Evolutionary conservation across 2,113 vertebrate species (phyloP).

Genomic region (Microtus richardsoni): DNA sequence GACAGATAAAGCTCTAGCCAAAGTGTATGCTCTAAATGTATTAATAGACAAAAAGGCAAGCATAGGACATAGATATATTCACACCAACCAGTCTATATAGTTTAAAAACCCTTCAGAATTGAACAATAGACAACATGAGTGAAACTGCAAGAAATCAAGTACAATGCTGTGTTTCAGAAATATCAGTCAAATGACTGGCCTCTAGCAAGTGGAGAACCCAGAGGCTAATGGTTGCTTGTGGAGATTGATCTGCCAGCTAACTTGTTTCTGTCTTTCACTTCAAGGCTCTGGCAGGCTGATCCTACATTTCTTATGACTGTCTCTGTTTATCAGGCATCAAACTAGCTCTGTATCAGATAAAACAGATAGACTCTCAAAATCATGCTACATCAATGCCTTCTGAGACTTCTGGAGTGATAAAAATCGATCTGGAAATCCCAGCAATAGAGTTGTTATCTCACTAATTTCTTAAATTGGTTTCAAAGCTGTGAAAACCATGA

Average conservation of each 20-base stretch:
- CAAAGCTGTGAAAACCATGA: neutral
- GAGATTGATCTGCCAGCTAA: neutral
- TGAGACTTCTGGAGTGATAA: too few relatives aligned
- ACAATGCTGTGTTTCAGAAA: too few relatives aligned
- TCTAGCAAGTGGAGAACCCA: neutral
- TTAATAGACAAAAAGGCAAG: neutral
- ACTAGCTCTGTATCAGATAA: too few relatives aligned
- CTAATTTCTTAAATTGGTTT: neutral
- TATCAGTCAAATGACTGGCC: neutral
- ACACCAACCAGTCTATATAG: too few relatives aligned
- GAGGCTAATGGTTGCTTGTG: neutral
- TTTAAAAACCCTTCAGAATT: neutral
- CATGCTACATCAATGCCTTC: too few relatives aligned
- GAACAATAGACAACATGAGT: neutral
- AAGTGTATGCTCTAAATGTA: neutral
- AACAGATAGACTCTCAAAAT: neutral
- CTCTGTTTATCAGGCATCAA: neutral
- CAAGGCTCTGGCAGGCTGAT: neutral
- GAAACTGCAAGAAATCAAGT: neutral
- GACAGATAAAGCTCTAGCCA: neutral
- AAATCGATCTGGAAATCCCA: neutral
- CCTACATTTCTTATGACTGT: neutral
- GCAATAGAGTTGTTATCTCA: neutral
- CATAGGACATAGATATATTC: too few relatives aligned
- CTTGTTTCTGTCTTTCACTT: too few relatives aligned